phyloP scores from a whole-genome alignment of 2,113 vertebrate species.

The Narcine bancroftii region DNA sequence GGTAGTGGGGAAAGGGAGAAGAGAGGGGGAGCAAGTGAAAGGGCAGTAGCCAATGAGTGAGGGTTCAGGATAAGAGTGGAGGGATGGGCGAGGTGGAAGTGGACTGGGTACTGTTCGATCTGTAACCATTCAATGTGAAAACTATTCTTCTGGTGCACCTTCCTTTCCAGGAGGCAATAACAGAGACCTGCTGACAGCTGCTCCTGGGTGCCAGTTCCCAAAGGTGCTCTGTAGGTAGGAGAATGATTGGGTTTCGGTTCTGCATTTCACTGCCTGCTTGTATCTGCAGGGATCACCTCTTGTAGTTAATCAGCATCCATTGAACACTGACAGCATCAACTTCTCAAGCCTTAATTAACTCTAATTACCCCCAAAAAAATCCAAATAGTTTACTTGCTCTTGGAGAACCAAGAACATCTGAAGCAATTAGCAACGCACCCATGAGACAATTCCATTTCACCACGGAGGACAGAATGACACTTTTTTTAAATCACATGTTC shows the following conservation, averaged over 20 bases:
- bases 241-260: background rate
- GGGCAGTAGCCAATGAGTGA: no score
- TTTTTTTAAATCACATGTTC: no score
- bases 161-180: background rate
- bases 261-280: background rate
- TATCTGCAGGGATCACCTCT: background rate
- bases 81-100: no score
- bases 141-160: background rate
- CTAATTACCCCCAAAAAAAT: background rate
- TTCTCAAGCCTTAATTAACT: background rate
- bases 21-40: background rate
- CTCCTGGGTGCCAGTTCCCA: background rate
- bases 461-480: no score
- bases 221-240: background rate
- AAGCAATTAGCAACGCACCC: background rate
- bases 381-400: background rate
- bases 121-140: background rate
- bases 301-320: background rate
- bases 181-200: slow-evolving; percentile 1
- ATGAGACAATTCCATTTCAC: no score
- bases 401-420: background rate
- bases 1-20: no score
- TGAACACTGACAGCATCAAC: background rate
- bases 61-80: background rate
- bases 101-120: background rate